Conservation (phyloP, 2,888 invertebrate species). For the Eristalinus aeneus region DNA sequence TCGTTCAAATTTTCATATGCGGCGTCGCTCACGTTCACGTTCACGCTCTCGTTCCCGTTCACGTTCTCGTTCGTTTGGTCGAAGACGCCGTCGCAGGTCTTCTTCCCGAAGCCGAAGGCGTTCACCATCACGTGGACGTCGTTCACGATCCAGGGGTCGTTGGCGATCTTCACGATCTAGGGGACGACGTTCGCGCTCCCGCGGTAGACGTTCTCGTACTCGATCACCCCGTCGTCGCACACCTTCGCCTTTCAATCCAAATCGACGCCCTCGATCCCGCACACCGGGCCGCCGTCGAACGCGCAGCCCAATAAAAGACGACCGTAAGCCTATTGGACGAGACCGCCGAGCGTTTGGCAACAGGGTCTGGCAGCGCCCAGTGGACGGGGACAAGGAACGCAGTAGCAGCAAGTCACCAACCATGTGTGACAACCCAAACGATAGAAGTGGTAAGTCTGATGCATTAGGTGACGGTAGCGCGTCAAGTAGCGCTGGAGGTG, state of each 20-base stretch:
- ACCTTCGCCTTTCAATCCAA: slow-evolving; percentile 82
- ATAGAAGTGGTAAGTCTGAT: background rate
- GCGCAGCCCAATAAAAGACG: slow-evolving; percentile 82
- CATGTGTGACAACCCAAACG: slow-evolving; percentile 22
- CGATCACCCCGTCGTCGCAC: slow-evolving; percentile 81
- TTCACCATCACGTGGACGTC: slow-evolving; percentile 18
- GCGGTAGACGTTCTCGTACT: slow-evolving; percentile 82
- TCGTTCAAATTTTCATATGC: slow-evolving; percentile 60
- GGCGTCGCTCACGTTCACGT: slow-evolving; percentile 60
- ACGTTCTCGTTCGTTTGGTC: slow-evolving; percentile 47
- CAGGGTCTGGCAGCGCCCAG: slow-evolving; percentile 73
- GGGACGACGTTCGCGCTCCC: slow-evolving; percentile 66
- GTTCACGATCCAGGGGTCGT: slow-evolving; percentile 72
- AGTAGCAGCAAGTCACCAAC: background rate
- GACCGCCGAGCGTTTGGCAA: slow-evolving; percentile 71
- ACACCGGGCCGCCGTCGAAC: slow-evolving; percentile 68
- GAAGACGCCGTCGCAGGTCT: slow-evolving; percentile 44
- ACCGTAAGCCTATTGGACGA: slow-evolving; percentile 29
- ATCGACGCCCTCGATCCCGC: slow-evolving; percentile 81
- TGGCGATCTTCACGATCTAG: slow-evolving; percentile 26
- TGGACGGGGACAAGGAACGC: background rate
- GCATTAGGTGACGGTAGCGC: background rate
- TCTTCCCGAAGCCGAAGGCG: slow-evolving; percentile 16
- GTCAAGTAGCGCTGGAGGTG: slow-evolving; percentile 61
- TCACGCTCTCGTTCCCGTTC: slow-evolving; percentile 62